Conservation (phyloP, 2,113 vertebrate species). For the Microtus ochrogaster region DNA sequence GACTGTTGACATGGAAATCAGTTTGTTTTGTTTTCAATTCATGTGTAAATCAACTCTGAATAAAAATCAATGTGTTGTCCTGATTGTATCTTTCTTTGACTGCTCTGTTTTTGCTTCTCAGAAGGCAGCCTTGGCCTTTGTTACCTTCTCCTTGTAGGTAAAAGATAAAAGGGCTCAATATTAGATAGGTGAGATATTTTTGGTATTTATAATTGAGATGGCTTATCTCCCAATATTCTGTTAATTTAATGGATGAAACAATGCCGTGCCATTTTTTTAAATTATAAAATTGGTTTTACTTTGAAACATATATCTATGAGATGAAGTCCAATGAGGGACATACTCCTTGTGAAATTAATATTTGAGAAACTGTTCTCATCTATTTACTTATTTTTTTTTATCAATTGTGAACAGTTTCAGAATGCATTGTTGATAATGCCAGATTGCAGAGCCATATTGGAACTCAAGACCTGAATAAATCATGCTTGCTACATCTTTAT, state of each 20-base stretch:
- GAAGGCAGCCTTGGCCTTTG: not conserved
- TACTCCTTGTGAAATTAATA: not conserved
- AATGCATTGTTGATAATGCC: not conserved
- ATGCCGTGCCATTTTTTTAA: not conserved
- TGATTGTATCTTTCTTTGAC: not conserved
- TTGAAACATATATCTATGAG: not conserved
- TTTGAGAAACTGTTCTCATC: not conserved
- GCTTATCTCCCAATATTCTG: not conserved
- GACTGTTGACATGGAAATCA: not conserved
- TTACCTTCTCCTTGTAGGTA: not conserved
- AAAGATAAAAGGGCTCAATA: not conserved
- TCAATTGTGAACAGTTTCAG: not conserved
- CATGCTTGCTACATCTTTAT: not conserved
- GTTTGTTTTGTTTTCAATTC: not conserved
- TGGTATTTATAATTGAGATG: not conserved
- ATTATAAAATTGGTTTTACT: constrained; percentile 15
- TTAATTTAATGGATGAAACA: not conserved
- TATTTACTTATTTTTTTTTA: not conserved
- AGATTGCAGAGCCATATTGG: not conserved
- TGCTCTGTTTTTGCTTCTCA: not conserved
- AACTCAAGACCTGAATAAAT: not conserved
- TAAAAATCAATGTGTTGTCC: not conserved
- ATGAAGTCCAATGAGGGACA: not conserved
- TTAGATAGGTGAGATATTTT: not conserved
- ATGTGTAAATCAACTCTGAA: not conserved